Percentiles rank a stretch among this genome's conserved stretches.
Evolutionary conservation across 2,113 vertebrate species (phyloP).

Genomic region (Sakesphorus luctuosus): DNA sequence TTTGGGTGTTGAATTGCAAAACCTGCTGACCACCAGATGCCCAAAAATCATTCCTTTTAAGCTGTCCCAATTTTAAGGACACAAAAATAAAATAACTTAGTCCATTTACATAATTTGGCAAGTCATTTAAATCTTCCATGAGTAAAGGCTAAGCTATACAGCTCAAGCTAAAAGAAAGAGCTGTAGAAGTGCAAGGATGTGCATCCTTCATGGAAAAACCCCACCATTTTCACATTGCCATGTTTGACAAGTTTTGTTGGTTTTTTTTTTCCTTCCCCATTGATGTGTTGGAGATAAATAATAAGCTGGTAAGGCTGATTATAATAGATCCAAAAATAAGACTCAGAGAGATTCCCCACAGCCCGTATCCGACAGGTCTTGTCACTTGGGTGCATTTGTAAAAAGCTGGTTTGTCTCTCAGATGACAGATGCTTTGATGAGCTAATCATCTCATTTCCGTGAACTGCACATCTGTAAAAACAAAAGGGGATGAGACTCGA

Average conservation of each 20-base stretch:
- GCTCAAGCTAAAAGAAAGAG: background rate
- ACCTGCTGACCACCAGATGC: background rate
- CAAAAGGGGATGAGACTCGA: slow-evolving; percentile 35
- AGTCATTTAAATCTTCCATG: background rate
- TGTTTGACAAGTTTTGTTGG: background rate
- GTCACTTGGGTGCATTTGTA: slow-evolving; percentile 53
- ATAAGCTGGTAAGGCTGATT: slow-evolving; percentile 37
- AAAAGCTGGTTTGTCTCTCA: slow-evolving; percentile 59
- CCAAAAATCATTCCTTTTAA: background rate
- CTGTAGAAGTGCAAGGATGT: background rate
- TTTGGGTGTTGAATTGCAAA: background rate
- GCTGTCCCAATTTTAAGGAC: background rate
- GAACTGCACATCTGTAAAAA: slow-evolving; percentile 67
- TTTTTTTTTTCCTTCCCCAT: background rate
- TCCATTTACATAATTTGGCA: background rate
- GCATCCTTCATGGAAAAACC: background rate
- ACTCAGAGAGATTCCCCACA: slow-evolving; percentile 32
- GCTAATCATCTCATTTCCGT: slow-evolving; percentile 63
- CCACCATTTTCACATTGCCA: background rate
- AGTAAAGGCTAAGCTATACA: background rate
- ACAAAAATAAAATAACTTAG: background rate
- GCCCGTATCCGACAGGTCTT: slow-evolving; percentile 42
- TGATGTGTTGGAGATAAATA: slow-evolving; percentile 26
- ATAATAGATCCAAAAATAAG: slow-evolving; percentile 43
- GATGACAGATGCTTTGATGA: slow-evolving; percentile 70